These are phyloP conservation scores for Eulemur rufifrons DNA, from an alignment of 2,113 vertebrate genomes.

Conservation along the genomic window DNA sequence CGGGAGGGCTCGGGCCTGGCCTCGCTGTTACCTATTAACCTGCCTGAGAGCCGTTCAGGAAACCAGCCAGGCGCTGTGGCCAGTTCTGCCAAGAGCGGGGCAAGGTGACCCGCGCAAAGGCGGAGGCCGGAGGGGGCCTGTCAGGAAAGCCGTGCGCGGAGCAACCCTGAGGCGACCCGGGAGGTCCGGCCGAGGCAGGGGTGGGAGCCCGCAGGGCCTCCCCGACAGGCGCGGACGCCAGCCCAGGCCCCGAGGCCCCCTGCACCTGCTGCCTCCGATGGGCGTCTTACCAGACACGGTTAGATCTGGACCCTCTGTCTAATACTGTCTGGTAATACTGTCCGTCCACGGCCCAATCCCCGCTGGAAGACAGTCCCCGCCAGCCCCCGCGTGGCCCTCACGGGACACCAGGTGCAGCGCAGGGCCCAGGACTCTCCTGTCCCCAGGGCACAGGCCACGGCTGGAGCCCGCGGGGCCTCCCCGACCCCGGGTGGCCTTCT, in stretches of 20 bases:
- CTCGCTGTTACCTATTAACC: slow-evolving; percentile 75
- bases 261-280: slow-evolving; percentile 86
- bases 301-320: slow-evolving; percentile 96
- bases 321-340: slow-evolving; percentile 99
- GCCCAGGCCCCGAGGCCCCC: neutral
- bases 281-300: slow-evolving; percentile 99
- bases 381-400: neutral
- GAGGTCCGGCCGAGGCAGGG: neutral
- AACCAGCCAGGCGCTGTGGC: slow-evolving; percentile 55
- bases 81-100: neutral
- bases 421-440: neutral
- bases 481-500: neutral
- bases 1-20: neutral
- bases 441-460: neutral
- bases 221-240: neutral
- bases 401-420: neutral
- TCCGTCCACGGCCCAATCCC: slow-evolving; percentile 88
- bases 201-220: neutral
- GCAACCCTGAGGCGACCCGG: neutral
- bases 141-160: neutral
- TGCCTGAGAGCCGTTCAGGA: neutral
- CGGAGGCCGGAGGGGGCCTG: neutral
- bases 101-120: neutral
- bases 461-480: neutral
- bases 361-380: neutral